Base-by-base conservation (phyloP, 2,797 vertebrate species). In the Mus spretus region DNA sequence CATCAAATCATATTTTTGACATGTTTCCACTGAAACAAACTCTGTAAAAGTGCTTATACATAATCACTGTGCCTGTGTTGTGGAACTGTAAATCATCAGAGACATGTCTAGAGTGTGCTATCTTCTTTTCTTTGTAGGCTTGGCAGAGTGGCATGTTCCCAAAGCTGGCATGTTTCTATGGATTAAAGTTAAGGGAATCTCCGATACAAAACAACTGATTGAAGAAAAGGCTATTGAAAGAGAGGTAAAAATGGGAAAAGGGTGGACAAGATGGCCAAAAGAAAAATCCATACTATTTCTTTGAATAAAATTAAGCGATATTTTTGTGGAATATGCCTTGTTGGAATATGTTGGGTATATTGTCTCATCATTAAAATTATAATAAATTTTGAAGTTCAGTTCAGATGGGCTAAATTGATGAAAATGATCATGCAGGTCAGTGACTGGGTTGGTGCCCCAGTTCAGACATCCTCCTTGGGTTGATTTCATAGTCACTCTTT, bases 121-220 rank as follows among this genome's bases (percentile, higher is more conserved):
- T 75, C 19, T 80, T 75, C 92, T 96, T 97, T 81, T 96, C 61
- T 95, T 87, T 70, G 7, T 84, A 98, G 99, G 98, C 96, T 96
- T 99, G 72, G 99, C 99, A 78, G 99, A 99, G 93, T 99, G 99
- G 99, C 98, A 99, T 79, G 20, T 92, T 87, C 99, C 99, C 2
- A 98, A 98, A 19, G 99, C 98, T 28, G 99, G 99, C 93, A 99
- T 99, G 98, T 99, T 99, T 98, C 97, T 99, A 87, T 99, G 99
- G 99, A 98, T 99, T 98, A 99, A 98, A 98, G 91, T 99, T 37
- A 99, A 99, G 90, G 98, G 98, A 89, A 97, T 98, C 53, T 82
- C 98, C 17, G 99, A 99, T 96, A 99, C 98, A 84, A 97, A 98
- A 65, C 94, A 98, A 93, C 98, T 99, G 96, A 99, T 99, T 75